Evolutionary conservation across 2,113 vertebrate species (phyloP).

Genomic region (Periophthalmus modestus): DNA sequence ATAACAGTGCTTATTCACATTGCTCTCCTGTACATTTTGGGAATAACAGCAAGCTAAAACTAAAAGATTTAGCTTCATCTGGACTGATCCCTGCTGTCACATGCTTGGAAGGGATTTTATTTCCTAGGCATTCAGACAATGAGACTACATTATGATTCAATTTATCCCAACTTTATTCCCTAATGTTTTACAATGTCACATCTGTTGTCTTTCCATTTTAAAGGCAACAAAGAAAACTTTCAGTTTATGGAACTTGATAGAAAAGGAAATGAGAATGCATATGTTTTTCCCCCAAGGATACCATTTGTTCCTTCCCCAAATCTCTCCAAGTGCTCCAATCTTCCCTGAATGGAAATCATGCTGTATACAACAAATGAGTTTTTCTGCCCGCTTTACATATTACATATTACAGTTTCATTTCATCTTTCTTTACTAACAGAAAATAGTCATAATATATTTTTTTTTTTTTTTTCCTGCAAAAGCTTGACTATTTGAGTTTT

Average conservation of each 20-base stretch:
- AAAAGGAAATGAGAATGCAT: conserved; percentile 5
- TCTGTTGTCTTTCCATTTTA: conserved; percentile 1
- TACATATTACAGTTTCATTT: no score
- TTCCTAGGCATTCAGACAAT: conserved; percentile 3
- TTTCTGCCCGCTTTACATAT: neutral
- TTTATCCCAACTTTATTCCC: neutral
- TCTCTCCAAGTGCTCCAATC: neutral
- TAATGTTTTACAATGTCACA: neutral
- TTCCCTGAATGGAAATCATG: neutral
- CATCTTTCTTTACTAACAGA: no score
- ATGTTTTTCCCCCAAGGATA: neutral
- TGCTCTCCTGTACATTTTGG: neutral
- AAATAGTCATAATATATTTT: no score
- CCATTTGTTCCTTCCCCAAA: neutral
- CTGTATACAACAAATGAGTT: neutral
- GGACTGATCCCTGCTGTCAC: conserved; percentile 2
- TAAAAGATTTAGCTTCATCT: conserved; percentile 1
- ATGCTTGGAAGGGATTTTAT: conserved; percentile 8
- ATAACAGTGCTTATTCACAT: neutral
- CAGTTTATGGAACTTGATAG: neutral
- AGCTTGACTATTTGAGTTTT: no score
- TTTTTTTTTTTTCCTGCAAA: no score
- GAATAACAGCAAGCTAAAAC: neutral
- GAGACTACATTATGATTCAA: conserved; percentile 6
- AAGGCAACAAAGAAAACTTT: neutral